Evolutionary conservation across 2,888 invertebrate species (phyloP).

Genomic region (Eupithecia abbreviata): DNA sequence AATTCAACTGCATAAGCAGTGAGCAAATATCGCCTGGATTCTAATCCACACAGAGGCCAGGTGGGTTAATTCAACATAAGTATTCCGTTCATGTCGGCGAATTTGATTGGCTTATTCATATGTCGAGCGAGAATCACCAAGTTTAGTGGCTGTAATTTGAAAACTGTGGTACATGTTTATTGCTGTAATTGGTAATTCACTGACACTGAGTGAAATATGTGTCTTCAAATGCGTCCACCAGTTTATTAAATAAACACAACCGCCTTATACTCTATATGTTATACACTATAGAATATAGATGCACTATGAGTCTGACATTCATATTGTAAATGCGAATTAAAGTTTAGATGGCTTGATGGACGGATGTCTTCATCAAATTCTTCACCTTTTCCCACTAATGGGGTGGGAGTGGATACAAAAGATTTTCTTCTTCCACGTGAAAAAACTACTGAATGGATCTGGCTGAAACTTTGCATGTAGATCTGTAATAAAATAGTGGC

Average conservation of each 20-base stretch:
- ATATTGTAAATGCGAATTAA: no score
- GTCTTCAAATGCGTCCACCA: neutral
- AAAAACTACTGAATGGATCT: no score
- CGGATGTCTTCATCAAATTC: no score
- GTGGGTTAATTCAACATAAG: neutral
- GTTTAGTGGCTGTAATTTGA: neutral
- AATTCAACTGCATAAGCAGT: neutral
- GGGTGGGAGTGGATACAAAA: no score
- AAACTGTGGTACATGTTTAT: neutral
- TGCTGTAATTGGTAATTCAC: neutral
- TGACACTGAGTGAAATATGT: neutral
- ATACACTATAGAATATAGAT: no score
- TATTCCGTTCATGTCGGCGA: neutral
- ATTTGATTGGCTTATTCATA: neutral
- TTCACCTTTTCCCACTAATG: no score
- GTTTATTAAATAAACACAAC: neutral
- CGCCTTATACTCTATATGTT: neutral
- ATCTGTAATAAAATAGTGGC: neutral
- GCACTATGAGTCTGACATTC: no score
- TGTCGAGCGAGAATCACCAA: neutral
- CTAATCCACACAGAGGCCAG: neutral
- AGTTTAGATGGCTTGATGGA: no score
- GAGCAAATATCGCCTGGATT: neutral
- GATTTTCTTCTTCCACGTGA: no score
- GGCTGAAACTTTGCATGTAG: no score